phyloP scores from a whole-genome alignment of 1,140 invertebrate species.

The Procambarus virginalis region DNA sequence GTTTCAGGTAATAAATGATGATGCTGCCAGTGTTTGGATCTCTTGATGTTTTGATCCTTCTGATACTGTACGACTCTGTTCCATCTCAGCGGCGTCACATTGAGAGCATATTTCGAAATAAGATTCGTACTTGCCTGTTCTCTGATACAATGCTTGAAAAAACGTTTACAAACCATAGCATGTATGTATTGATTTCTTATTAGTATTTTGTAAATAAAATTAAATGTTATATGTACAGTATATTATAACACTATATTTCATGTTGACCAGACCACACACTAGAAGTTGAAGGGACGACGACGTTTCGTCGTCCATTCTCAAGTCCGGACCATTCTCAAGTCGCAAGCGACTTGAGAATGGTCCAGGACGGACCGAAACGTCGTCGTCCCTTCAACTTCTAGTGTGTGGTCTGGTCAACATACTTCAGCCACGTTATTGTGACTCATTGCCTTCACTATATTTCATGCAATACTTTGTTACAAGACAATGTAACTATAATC shows the following conservation, averaged over 20 bases:
- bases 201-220: background rate
- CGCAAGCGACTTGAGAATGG: no score
- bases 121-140: constrained; percentile 58
- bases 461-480: background rate
- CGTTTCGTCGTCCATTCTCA: no score
- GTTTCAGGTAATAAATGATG: constrained; percentile 64
- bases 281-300: no score
- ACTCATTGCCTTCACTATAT: no score
- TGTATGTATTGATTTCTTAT: constrained; percentile 36
- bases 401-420: no score
- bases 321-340: no score
- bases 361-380: no score
- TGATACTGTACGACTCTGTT: constrained; percentile 54
- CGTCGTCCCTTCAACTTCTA: no score
- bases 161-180: constrained; percentile 49
- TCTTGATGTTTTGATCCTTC: constrained; percentile 62
- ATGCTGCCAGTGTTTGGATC: constrained; percentile 40
- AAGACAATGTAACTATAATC: no score
- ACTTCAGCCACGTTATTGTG: no score
- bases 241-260: background rate
- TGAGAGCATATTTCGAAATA: constrained; percentile 66
- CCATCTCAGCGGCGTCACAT: constrained; percentile 55
- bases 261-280: no score
- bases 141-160: constrained; percentile 48
- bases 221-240: background rate